These are phyloP conservation scores for Aquatica leii DNA, from an alignment of 2,888 invertebrate species.

Conservation along the genomic window DNA sequence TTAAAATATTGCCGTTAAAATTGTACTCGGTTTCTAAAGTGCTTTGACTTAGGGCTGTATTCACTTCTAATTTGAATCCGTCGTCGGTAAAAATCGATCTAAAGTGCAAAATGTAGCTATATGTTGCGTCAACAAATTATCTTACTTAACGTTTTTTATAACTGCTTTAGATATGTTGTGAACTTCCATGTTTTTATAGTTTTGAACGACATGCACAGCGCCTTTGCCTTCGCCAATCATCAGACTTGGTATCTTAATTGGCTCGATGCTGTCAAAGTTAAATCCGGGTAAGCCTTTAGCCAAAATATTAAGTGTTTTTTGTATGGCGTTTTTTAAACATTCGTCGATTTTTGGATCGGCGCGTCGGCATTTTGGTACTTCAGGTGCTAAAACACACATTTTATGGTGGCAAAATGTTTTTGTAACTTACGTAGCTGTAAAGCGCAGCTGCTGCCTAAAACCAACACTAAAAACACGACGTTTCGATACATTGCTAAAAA, in stretches of 20 bases:
- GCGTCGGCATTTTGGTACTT: slow-evolving; percentile 63
- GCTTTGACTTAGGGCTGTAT: not conserved
- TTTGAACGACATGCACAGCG: slow-evolving; percentile 72
- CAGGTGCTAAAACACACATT: slow-evolving; percentile 47
- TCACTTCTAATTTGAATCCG: not conserved
- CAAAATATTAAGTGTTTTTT: slow-evolving; percentile 60
- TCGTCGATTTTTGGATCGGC: slow-evolving; percentile 65
- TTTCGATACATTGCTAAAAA: too few relatives aligned
- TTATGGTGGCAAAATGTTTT: not conserved
- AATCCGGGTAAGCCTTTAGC: slow-evolving; percentile 63
- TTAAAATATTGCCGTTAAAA: slow-evolving; percentile 70
- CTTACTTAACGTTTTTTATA: slow-evolving; percentile 67
- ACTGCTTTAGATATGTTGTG: slow-evolving; percentile 67
- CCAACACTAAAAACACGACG: too few relatives aligned
- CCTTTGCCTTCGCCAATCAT: slow-evolving; percentile 63
- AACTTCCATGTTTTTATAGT: slow-evolving; percentile 71
- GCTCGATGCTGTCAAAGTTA: slow-evolving; percentile 65
- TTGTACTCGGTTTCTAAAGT: slow-evolving; percentile 70
- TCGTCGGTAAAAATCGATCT: not conserved
- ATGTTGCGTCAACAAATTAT: not conserved
- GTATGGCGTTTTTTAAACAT: slow-evolving; percentile 67
- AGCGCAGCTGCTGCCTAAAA: too few relatives aligned
- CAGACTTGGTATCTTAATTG: slow-evolving; percentile 56
- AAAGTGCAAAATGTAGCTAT: not conserved
- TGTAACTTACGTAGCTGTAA: not conserved